phyloP scores from a whole-genome alignment of 2,113 vertebrate genomes.

The Nerophis lumbriciformis region DNA sequence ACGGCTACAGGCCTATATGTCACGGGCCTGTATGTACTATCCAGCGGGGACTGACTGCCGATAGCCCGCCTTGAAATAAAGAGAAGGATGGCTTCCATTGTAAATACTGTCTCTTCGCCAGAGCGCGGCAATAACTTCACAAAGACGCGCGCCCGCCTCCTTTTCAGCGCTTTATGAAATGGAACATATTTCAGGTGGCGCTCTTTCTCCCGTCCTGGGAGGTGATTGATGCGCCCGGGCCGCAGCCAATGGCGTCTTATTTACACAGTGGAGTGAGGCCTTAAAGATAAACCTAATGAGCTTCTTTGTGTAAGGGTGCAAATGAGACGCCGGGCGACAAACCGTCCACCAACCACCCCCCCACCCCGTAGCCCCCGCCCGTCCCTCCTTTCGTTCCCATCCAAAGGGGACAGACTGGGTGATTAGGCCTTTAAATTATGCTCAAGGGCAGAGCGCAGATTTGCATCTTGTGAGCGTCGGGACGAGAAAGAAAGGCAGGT shows the following conservation, averaged over 20 bases:
- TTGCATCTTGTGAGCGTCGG: constrained; percentile 81
- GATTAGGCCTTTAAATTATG: constrained; percentile 99
- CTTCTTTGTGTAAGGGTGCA: constrained; percentile 95
- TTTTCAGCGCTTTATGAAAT: constrained; percentile 51
- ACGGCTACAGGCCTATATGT: constrained; percentile 92
- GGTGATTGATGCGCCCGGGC: constrained; percentile 62
- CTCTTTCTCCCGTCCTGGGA: constrained; percentile 60
- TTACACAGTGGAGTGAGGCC: constrained; percentile 81
- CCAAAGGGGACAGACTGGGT: constrained; percentile 89
- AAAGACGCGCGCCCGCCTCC: constrained; percentile 20
- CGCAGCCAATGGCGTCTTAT: constrained; percentile 66
- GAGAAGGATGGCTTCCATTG: constrained; percentile 59
- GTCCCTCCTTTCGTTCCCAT: constrained; percentile 74
- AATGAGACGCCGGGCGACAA: constrained; percentile 83
- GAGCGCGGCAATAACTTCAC: constrained; percentile 51
- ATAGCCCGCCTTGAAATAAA: constrained; percentile 57
- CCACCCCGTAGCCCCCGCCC: constrained; percentile 68
- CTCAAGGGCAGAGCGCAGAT: constrained; percentile 99
- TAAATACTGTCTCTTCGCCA: constrained; percentile 56
- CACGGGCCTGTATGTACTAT: constrained; percentile 86
- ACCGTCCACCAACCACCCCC: constrained; percentile 65
- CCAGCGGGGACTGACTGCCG: constrained; percentile 82
- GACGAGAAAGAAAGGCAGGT: constrained; percentile 46
- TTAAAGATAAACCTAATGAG: constrained; percentile 95
- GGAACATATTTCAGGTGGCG: constrained; percentile 60